Evolutionary conservation across 1,140 invertebrate species (phyloP), one percentile per base, ranked within the genome.

Genomic region (Leptopilina clavipes): DNA sequence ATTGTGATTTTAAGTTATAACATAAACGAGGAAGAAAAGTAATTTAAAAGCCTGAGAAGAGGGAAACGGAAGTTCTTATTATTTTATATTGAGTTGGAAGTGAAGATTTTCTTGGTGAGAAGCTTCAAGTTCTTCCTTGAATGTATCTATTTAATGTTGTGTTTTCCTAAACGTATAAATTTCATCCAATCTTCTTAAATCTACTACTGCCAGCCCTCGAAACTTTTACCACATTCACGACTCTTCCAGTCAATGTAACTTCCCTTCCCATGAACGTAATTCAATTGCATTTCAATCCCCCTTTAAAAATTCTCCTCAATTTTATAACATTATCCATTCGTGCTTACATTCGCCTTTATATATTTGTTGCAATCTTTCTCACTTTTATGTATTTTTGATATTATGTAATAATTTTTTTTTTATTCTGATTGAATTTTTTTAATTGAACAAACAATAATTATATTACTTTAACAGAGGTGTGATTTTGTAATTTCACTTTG

Each of bases 51-150:
- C 5, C 48, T n/a, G 48, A 17, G 17, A 17, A 52, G 48, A 52
- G 48, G 48, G 5, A 17, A 52, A 52, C 17, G 8, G n/a, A 40
- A 40, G 5, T 40, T 40, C n/a, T 52, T 12, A 52, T 52, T 52
- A 52, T 52, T 52, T n/a, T 52, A 17, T 52, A 52, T 52, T 52
- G 48, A 52, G 14, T 52, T 52, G 48, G n/a, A 17, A 52, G n/a
- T 45, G 44, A 17, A 52, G n/a, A 52, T 52, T 52, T 52, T 52
- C 48, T 52, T 52, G 48, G 48, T 52, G 48, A 52, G 48, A 52
- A 52, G 37, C 37, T 8, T 40, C 37, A n/a, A 52, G 14, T n/a
- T 17, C 48, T 17, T 52, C 48, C 6, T 17, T 52, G 48, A 17
- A 52, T 52, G 48, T 52, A 7, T 52, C 48, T 52, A 52, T 52